phyloP scores from a whole-genome alignment of 2,797 vertebrate genomes.

The Gymnothorax reevesii region DNA sequence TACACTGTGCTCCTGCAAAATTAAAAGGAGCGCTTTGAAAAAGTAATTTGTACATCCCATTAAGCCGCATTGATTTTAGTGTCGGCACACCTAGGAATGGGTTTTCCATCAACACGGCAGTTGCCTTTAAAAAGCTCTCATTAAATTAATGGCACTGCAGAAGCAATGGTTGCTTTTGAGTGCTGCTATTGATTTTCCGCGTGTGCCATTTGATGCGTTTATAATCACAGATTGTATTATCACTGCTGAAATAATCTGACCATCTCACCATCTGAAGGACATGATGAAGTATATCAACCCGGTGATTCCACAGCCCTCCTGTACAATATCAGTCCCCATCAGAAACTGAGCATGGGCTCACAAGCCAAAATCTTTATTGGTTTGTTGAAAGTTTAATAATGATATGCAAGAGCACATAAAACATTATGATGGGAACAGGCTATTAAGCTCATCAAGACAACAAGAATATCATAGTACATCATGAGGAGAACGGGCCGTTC shows the following conservation, averaged over 20 bases:
- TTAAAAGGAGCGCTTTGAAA: background rate
- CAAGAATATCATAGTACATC: too few relatives aligned
- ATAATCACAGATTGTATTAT: background rate
- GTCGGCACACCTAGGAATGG: background rate
- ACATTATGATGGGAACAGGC: background rate
- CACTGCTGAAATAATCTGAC: background rate
- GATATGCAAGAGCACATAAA: background rate
- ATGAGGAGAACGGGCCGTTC: too few relatives aligned
- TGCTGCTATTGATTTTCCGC: background rate
- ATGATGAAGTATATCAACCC: background rate
- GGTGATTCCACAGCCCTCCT: background rate
- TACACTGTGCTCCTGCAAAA: background rate
- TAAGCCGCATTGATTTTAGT: conserved; percentile 8
- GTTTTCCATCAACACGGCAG: background rate
- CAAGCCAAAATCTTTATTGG: background rate
- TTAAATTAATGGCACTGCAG: background rate
- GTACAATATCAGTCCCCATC: background rate
- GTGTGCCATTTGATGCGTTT: background rate
- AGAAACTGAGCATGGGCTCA: background rate
- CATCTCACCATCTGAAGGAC: background rate
- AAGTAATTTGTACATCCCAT: background rate
- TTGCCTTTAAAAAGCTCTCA: background rate
- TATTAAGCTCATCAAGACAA: too few relatives aligned
- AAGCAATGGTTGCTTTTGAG: background rate
- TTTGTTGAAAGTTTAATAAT: background rate